Base-by-base conservation (phyloP, 2,113 vertebrate species). In the Leuciscus idus region DNA sequence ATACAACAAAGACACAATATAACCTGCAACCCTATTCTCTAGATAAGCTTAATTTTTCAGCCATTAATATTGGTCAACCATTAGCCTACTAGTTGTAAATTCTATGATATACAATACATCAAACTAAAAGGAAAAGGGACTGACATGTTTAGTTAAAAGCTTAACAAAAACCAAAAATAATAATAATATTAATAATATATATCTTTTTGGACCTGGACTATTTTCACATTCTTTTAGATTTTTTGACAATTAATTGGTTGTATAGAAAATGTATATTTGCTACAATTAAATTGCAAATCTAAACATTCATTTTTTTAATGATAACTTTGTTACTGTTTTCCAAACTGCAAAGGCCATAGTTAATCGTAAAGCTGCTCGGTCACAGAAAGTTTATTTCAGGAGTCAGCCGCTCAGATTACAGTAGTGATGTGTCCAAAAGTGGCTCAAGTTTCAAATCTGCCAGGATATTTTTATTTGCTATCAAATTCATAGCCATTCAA, bases 321-420 rank as follows among this genome's bases (percentile, higher is more conserved):
- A 17, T 26, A 9, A 33, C 6, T 19, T 66, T 10, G 13, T 72
- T 23, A 21, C 19, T 11, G 9, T 39, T 72, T 23, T 61, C 57
- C 57, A n/a, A 61, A 61, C 19, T 11, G 68, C 7, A 23, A 39
- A 26, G n/a, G 48, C 8, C 26, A 52, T 4, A 50, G 13, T 50
- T 39, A 43, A 73, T 66, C 43, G 48, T 68, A 52, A 55, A 28
- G 59, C 77, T 12, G 26, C 50, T 75, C 30, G 46, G n/a, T 9
- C 17, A 72, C 59, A 12, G 17, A 46, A 84, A 9, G 48, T 30
- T 77, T 77, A 55, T 77, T 77, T 77, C 30, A 52, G 75, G 33
- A 21, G 68, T 33, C 26, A 11, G 7, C 50, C 64, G 7, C 83
- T 46, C 33, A 6, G 13, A 26, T 81, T 75, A 36, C 48, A 66